Evolutionary conservation across 2,797 vertebrate species (phyloP), one percentile per base, ranked within the genome.

Genomic region (Rhinoraja longicauda): DNA sequence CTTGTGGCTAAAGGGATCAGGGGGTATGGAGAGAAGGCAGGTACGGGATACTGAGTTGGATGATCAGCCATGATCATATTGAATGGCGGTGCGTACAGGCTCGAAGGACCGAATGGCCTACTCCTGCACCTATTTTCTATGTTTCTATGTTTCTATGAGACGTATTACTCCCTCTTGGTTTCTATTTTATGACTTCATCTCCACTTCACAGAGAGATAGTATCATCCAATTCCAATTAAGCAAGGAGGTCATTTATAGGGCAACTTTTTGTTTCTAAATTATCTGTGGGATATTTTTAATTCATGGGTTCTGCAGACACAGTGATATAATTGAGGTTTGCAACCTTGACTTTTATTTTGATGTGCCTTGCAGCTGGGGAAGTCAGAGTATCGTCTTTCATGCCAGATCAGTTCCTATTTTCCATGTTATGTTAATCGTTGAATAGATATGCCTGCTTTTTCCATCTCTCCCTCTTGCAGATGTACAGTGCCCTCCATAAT

Each of bases 301-400:
- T 70, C 88, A 67, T 36, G 64, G 39, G 32, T 72, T 90, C 19
- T 36, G 12, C 67, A 90, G 32, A 72, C 17, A 36, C 5, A 9
- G 62, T 24, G 88, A 90, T 86, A 81, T 81, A 62, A 62, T 86
- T 86, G 26, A n/a, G 53, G 59, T 81, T 86, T 86, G 82, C 32
- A 70, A 26, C 64, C 36, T 90, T 90, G 26, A 36, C 45, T 75
- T 92, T 45, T 12, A 73, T 53, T 53, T 88, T 88, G 84, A 88
- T 64, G 32, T 7, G 67, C 21, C 10, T 70, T 92, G 90, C 36
- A 92, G 9, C 64, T 39, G 88, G 64, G 26, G 36, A 90, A 72
- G 0, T 26, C 24, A 86, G 67, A 73, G 21, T 26, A 4, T 12
- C 5, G 36, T 45, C 45, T 73, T 73, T 53, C 39, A 53, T 29